Evolutionary conservation across 2,113 vertebrate genomes (phyloP).

Genomic region (Heterotis niloticus): DNA sequence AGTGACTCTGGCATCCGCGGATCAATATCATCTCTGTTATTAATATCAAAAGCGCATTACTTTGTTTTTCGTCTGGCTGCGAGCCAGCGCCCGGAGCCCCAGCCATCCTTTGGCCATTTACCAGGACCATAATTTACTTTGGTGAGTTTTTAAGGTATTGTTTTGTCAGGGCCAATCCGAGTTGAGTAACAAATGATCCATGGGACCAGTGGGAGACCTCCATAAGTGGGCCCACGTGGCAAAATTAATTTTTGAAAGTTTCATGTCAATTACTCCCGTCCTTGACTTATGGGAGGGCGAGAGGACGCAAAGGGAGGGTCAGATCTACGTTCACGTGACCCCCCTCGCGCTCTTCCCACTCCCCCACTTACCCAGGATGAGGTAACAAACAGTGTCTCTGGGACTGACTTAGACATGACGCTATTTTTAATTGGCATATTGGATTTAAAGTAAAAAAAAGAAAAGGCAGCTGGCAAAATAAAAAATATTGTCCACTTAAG

Average conservation of each 20-base stretch:
- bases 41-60: slow-evolving; percentile 99
- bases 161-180: slow-evolving; percentile 99
- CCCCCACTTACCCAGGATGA: slow-evolving; percentile 75
- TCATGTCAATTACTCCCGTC: slow-evolving; percentile 88
- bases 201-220: slow-evolving; percentile 76
- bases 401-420: slow-evolving; percentile 85
- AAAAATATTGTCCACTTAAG: slow-evolving; percentile 98
- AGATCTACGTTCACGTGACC: background rate
- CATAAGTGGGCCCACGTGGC: slow-evolving; percentile 74
- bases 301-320: slow-evolving; percentile 41
- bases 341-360: slow-evolving; percentile 22
- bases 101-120: slow-evolving; percentile 78
- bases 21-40: slow-evolving; percentile 99
- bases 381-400: slow-evolving; percentile 80
- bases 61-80: slow-evolving; percentile 90
- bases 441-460: slow-evolving; percentile 61
- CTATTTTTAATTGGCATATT: slow-evolving; percentile 91
- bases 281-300: slow-evolving; percentile 84
- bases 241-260: slow-evolving; percentile 97
- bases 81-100: slow-evolving; percentile 70
- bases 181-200: slow-evolving; percentile 95
- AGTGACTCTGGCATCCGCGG: slow-evolving; percentile 74
- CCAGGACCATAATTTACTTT: slow-evolving; percentile 97
- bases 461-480: slow-evolving; percentile 64
- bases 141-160: slow-evolving; percentile 99